phyloP scores from a whole-genome alignment of 2,888 invertebrate genomes.

The Poecilus cupreus region DNA sequence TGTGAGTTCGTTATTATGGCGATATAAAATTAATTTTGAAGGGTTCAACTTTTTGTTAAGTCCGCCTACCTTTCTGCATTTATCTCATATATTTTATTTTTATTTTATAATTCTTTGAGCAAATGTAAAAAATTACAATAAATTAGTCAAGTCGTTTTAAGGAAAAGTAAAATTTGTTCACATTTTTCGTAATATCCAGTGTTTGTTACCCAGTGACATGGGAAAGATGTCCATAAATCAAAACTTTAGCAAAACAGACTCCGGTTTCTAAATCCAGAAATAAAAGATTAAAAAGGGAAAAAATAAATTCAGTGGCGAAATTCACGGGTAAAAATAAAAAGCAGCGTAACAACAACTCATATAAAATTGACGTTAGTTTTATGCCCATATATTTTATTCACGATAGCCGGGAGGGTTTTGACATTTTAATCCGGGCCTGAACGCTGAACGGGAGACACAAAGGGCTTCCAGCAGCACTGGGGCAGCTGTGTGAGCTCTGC shows the following conservation, averaged over 20 bases:
- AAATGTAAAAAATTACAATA: too few relatives aligned
- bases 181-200: background rate
- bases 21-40: background rate
- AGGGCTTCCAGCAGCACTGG: slow-evolving; percentile 45
- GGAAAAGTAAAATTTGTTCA: background rate
- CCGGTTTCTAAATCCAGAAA: slow-evolving; percentile 17
- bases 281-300: slow-evolving; percentile 18
- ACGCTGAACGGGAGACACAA: slow-evolving; percentile 43
- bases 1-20: slow-evolving; percentile 3
- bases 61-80: background rate
- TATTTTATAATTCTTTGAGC: too few relatives aligned
- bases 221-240: background rate
- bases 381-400: slow-evolving; percentile 59
- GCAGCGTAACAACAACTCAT: slow-evolving; percentile 54
- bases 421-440: slow-evolving; percentile 58
- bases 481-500: slow-evolving; percentile 22
- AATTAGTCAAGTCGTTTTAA: background rate
- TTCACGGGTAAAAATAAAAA: slow-evolving; percentile 52
- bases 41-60: background rate
- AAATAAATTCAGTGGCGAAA: slow-evolving; percentile 57
- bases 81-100: too few relatives aligned
- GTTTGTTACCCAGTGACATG: background rate
- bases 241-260: background rate
- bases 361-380: slow-evolving; percentile 60
- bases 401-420: slow-evolving; percentile 57